Percentiles rank a stretch among this genome's conserved stretches.
Conservation (phyloP, 1,140 invertebrate genomes). For the Leptoteleia sp. region DNA sequence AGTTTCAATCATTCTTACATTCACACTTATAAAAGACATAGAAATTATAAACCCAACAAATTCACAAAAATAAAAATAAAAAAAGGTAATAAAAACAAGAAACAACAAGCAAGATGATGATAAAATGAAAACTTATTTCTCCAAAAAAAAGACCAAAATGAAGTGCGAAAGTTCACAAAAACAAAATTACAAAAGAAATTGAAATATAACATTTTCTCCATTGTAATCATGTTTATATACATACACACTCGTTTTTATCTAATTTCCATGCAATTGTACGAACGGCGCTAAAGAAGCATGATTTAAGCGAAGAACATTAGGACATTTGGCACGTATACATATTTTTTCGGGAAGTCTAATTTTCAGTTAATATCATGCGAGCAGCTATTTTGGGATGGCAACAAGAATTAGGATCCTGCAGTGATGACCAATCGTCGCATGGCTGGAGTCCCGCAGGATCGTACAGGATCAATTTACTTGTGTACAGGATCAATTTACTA, state of each 20-base stretch:
- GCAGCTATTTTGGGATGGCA: constrained; percentile 61
- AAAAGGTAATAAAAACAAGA: too few relatives aligned
- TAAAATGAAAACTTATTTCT: too few relatives aligned
- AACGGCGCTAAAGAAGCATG: constrained; percentile 68
- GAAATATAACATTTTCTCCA: neutral
- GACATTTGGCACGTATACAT: constrained; percentile 32
- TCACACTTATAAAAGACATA: too few relatives aligned
- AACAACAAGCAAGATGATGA: too few relatives aligned
- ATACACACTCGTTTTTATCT: constrained; percentile 27
- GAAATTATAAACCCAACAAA: too few relatives aligned
- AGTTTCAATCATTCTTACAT: too few relatives aligned
- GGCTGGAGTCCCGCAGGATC: constrained; percentile 73
- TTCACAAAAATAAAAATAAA: too few relatives aligned
- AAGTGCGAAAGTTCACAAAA: too few relatives aligned
- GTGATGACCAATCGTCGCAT: constrained; percentile 72
- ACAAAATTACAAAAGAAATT: too few relatives aligned
- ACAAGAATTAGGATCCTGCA: constrained; percentile 70
- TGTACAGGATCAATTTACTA: constrained; percentile 37
- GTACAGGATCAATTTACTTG: constrained; percentile 62
- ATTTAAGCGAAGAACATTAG: constrained; percentile 73
- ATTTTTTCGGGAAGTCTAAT: constrained; percentile 23
- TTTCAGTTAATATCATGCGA: constrained; percentile 69
- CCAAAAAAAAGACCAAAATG: too few relatives aligned
- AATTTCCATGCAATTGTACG: constrained; percentile 51
- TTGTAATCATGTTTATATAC: constrained; percentile 6